A percentile compares a stretch with the other conserved stretches of the same genome.
Conservation (phyloP, 2,113 vertebrate genomes). For the Hyla sarda region DNA sequence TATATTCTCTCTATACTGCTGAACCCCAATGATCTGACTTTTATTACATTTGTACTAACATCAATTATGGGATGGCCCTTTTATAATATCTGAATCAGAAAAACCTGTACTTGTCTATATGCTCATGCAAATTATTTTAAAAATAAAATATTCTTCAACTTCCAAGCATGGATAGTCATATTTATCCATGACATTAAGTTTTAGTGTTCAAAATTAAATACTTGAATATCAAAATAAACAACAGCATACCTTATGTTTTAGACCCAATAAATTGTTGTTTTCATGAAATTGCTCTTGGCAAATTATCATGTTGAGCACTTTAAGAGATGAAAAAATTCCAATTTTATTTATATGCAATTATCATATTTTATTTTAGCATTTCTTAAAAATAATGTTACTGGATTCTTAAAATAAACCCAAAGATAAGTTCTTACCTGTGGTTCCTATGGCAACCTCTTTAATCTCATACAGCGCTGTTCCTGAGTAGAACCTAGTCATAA, state of each 20-base stretch:
- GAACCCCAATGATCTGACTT: no score
- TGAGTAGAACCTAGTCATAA: background rate
- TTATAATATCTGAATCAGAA: background rate
- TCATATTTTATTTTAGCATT: conserved; percentile 8
- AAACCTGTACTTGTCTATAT: background rate
- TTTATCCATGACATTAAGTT: background rate
- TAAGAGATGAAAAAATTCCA: background rate
- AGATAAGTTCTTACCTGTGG: background rate
- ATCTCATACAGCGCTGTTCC: background rate
- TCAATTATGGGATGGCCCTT: background rate
- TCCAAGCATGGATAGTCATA: background rate
- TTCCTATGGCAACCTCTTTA: conserved; percentile 14
- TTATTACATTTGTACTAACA: no score
- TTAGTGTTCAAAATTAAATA: background rate
- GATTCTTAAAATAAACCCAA: conserved; percentile 2
- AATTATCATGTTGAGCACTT: background rate
- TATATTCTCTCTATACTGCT: no score
- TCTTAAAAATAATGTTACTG: background rate
- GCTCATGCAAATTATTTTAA: no score
- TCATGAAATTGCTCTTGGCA: conserved; percentile 9
- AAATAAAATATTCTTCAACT: background rate
- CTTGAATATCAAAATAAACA: conserved; percentile 11
- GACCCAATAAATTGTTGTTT: conserved; percentile 18
- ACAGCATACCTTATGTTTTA: background rate
- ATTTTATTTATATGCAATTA: conserved; percentile 12